Evolutionary conservation across 2,888 invertebrate genomes (phyloP).

Genomic region (Spisula solida): DNA sequence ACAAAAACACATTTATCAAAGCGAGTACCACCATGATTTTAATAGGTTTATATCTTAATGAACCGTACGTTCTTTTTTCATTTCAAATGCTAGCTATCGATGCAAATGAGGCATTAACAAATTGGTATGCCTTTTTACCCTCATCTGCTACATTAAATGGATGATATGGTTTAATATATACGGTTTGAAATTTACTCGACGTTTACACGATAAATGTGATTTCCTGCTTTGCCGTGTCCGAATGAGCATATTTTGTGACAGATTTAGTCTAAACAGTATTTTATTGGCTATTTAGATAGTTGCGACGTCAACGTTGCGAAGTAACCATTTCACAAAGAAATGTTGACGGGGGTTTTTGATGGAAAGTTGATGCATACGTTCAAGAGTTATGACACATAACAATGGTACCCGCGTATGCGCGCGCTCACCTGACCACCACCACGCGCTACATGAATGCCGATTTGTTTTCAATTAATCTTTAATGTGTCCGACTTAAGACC

Average conservation of each 20-base stretch:
- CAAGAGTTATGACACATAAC: not conserved
- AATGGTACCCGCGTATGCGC: not conserved
- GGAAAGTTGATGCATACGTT: not conserved
- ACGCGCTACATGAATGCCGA: not conserved
- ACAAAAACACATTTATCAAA: slow-evolving; percentile 39
- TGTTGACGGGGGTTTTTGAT: not conserved
- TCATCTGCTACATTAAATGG: not conserved
- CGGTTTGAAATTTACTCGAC: not conserved
- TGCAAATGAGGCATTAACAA: slow-evolving; percentile 59
- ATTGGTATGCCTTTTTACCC: slow-evolving; percentile 61
- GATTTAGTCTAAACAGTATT: not conserved
- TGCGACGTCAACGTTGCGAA: not conserved
- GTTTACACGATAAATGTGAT: not conserved
- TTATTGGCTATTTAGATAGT: slow-evolving; percentile 1
- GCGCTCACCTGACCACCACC: not conserved
- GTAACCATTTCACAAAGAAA: not conserved
- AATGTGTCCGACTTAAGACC: no score
- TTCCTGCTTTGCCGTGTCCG: not conserved
- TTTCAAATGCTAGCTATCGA: slow-evolving; percentile 37
- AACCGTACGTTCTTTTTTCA: slow-evolving; percentile 18
- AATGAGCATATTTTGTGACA: not conserved
- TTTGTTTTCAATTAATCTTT: no score
- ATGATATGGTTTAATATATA: slow-evolving; percentile 27
- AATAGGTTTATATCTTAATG: slow-evolving; percentile 30
- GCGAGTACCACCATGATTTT: slow-evolving; percentile 31